Evolutionary conservation across 2,888 invertebrate genomes (phyloP).

Genomic region (Beris chalybata): DNA sequence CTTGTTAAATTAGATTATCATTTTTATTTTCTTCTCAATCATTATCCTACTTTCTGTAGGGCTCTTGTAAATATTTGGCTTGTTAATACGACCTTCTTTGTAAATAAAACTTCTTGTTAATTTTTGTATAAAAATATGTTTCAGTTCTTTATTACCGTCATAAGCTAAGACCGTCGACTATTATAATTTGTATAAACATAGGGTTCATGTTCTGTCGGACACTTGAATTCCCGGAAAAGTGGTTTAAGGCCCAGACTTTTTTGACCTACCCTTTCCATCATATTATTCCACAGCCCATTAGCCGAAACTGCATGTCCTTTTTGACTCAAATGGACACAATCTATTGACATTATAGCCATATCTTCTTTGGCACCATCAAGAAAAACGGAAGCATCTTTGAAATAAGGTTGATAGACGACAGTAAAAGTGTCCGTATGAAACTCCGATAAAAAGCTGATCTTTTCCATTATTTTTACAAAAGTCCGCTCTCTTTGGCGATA

Average conservation of each 20-base stretch:
- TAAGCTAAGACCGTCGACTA: constrained; percentile 22
- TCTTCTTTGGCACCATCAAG: constrained; percentile 34
- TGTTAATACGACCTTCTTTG: constrained; percentile 15
- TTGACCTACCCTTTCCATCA: constrained; percentile 58
- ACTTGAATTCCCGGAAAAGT: constrained; percentile 53
- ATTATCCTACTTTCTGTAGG: constrained; percentile 10
- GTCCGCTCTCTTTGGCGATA: constrained; percentile 39
- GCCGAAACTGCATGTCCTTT: constrained; percentile 47
- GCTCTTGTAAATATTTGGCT: constrained; percentile 25
- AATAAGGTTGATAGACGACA: constrained; percentile 59
- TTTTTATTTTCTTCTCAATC: constrained; percentile 19
- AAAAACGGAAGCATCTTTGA: constrained; percentile 36
- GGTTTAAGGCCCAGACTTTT: constrained; percentile 52
- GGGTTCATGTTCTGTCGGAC: constrained; percentile 57
- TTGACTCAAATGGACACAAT: constrained; percentile 43
- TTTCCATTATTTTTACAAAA: constrained; percentile 42
- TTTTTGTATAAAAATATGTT: constrained; percentile 26
- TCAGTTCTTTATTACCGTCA: background rate
- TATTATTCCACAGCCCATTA: constrained; percentile 61
- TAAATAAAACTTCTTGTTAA: constrained; percentile 28
- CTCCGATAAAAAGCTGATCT: constrained; percentile 38
- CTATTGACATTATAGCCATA: constrained; percentile 40
- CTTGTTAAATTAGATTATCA: constrained; percentile 5
- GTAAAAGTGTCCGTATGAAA: constrained; percentile 58
- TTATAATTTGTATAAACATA: constrained; percentile 54